Base-by-base conservation (phyloP, 2,888 invertebrate genomes). In the Branchellion lobata region DNA sequence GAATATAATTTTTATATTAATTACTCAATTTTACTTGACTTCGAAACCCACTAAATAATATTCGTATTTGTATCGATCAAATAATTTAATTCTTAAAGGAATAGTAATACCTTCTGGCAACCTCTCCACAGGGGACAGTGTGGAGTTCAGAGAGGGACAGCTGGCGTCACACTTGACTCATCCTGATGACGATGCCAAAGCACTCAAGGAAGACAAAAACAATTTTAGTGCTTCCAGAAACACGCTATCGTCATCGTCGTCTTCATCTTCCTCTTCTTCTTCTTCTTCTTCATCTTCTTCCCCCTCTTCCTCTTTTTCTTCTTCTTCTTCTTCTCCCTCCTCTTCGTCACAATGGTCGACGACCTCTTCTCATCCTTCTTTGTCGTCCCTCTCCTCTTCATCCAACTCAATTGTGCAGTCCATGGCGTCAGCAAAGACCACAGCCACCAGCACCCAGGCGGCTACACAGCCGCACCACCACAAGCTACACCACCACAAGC, bases 191-290 rank as follows among this genome's bases (percentile, higher is more conserved):
- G 21, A n/a, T 18, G 61, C n/a, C 24, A n/a, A 57, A 57, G 5
- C 14, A 5, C 14, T 40, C 40, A 40, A 57, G 24, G n/a, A 57
- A 3, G 2, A 34, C 34, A 69, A 69, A 31, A 69, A 34, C 65
- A 65, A 65, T 21, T 8, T 5, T 8, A 29, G 5, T 65, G 29
- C 29, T 5, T 3, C 21, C 65, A 65, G 24, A 69, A 31, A 31
- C 69, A 69, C 5, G 29, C 69, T 69, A 27, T 69, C 69, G 8
- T 69, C 33, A 69, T 69, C 69, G n/a, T 69, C 34, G 29, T 69
- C 34, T 11, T 69, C 69, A 8, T 69, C 69, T 3, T 8, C 27
- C 5, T 8, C 29, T 5, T 69, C 69, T 5, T 69, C 33, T 2
- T 69, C 69, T 34, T 69, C 69, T 5, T 24, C 33, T 11, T 69